A percentile compares a stretch with the other conserved stretches of the same genome.
Evolutionary conservation across 2,888 invertebrate species (phyloP).

Genomic region (Epinotia ramella): DNA sequence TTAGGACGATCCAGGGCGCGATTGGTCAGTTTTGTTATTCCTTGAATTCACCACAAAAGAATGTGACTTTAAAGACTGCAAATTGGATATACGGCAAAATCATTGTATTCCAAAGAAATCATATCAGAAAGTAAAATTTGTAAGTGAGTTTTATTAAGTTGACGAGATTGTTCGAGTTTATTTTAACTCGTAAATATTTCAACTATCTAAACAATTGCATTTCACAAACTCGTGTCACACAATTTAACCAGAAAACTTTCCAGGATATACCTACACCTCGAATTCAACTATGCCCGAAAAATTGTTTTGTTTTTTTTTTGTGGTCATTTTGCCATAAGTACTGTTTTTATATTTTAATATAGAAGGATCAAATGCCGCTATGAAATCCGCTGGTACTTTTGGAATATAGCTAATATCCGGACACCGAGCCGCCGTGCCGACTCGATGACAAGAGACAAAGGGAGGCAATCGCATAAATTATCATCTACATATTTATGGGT

Average conservation of each 20-base stretch:
- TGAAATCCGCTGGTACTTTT: conserved; percentile 37
- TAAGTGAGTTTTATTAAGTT: no score
- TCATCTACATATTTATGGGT: conserved; percentile 45
- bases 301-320: no score
- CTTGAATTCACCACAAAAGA: background rate
- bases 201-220: no score
- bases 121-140: no score
- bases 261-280: no score
- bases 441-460: conserved; percentile 56
- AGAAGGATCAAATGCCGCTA: conserved; percentile 46
- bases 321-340: background rate
- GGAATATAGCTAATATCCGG: conserved; percentile 63
- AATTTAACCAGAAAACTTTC: no score
- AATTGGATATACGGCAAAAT: no score
- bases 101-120: no score
- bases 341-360: background rate
- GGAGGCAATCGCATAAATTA: conserved; percentile 44
- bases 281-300: no score
- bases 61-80: background rate
- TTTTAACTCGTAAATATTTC: no score
- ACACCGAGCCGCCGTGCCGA: conserved; percentile 69
- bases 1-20: background rate
- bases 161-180: no score
- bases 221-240: no score
- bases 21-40: background rate